phyloP scores from a whole-genome alignment of 2,888 invertebrate species.

The Ceramica pisi region DNA sequence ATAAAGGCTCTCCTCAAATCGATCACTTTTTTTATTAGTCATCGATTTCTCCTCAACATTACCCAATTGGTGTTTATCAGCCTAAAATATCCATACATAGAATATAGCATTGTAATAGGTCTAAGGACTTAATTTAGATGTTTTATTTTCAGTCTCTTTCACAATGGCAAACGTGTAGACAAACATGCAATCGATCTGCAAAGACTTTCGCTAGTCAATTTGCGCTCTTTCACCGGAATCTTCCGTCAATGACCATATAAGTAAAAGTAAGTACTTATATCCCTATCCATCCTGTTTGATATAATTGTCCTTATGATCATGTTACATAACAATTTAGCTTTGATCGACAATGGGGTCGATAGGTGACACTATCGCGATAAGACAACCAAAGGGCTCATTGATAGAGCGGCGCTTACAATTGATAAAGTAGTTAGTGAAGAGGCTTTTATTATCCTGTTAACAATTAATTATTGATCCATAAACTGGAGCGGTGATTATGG shows the following conservation, averaged over 20 bases:
- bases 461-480: conserved; percentile 36
- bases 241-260: conserved; percentile 17
- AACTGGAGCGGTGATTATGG: conserved; percentile 20
- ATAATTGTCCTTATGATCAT: conserved; percentile 19
- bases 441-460: conserved; percentile 34
- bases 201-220: neutral
- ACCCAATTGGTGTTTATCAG: too few species aligned
- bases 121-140: too few species aligned
- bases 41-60: too few species aligned
- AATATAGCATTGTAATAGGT: too few species aligned
- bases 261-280: neutral
- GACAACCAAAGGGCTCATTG: conserved; percentile 47
- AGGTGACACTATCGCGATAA: conserved; percentile 54
- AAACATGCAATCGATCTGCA: too few species aligned
- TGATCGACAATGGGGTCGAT: conserved; percentile 53
- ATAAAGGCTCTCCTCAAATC: too few species aligned
- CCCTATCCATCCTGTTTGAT: conserved; percentile 29
- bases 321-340: conserved; percentile 47
- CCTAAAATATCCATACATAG: too few species aligned
- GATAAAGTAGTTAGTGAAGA: conserved; percentile 38
- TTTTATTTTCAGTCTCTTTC: neutral
- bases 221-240: neutral
- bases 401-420: conserved; percentile 48
- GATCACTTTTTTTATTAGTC: too few species aligned
- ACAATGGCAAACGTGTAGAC: neutral